Percentiles rank a stretch among this genome's conserved stretches.
Evolutionary conservation across 2,113 vertebrate genomes (phyloP).

Genomic region (Thunnus maccoyii): DNA sequence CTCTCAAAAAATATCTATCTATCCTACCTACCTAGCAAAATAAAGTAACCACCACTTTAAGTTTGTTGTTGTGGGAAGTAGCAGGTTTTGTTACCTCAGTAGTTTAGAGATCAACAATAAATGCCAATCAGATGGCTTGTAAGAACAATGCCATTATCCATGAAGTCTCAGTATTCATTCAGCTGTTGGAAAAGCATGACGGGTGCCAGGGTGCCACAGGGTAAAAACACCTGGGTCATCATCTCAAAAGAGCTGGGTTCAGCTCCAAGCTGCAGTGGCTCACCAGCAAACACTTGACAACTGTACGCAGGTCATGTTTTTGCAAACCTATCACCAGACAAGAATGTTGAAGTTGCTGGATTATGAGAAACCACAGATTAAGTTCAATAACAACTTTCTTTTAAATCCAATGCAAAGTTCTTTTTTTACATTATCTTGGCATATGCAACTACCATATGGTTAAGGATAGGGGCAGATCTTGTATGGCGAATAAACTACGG

Average conservation of each 20-base stretch:
- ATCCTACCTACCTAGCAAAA: constrained; percentile 20
- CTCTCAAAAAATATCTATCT: constrained; percentile 42
- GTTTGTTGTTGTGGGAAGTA: constrained; percentile 8
- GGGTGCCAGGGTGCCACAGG: neutral
- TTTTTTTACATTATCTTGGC: too few species aligned
- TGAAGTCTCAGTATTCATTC: constrained; percentile 35
- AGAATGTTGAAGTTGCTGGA: neutral
- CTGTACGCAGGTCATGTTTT: constrained; percentile 13
- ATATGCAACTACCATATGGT: too few species aligned
- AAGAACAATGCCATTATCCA: constrained; percentile 17
- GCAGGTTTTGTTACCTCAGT: neutral
- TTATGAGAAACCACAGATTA: too few species aligned
- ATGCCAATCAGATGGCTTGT: constrained; percentile 9
- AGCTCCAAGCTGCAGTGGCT: too few species aligned
- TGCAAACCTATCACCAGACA: neutral
- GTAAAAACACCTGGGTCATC: too few species aligned
- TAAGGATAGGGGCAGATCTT: too few species aligned
- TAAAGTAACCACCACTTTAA: constrained; percentile 27
- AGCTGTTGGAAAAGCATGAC: constrained; percentile 36
- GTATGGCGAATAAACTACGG: too few species aligned
- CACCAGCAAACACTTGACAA: constrained; percentile 6
- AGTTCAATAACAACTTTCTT: too few species aligned
- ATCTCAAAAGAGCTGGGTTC: too few species aligned
- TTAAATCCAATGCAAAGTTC: too few species aligned
- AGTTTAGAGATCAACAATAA: constrained; percentile 20